These are phyloP conservation scores for Myrmophylax atrothorax DNA, from an alignment of 2,113 vertebrate species.

Conservation along the genomic window DNA sequence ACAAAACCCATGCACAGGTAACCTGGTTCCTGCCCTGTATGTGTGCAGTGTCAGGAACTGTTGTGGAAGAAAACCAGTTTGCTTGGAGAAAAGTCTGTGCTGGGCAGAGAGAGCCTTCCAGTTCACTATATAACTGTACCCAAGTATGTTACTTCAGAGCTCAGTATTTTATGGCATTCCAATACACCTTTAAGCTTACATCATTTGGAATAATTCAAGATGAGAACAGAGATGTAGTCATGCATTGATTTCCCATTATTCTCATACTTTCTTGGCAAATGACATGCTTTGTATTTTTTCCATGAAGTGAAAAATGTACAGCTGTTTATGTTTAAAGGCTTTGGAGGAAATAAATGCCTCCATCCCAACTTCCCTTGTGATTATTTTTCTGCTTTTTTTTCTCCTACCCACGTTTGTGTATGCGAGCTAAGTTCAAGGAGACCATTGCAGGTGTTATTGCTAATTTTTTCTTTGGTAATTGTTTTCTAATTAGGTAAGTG, in stretches of 20 bases:
- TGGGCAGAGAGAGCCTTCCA: not conserved
- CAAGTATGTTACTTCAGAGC: not conserved
- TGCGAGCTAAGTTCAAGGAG: not conserved
- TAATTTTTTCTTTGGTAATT: not conserved
- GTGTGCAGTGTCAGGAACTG: fast-evolving
- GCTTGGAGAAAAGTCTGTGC: not conserved
- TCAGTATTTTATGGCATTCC: not conserved
- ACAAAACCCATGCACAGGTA: fast-evolving
- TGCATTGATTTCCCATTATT: slow-evolving; percentile 48
- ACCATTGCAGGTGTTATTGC: not conserved
- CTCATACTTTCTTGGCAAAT: slow-evolving; percentile 6
- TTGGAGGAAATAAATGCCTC: not conserved
- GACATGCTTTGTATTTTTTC: not conserved
- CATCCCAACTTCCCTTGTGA: not conserved
- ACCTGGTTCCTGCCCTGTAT: not conserved
- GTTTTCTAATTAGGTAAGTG: not conserved
- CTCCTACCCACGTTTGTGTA: not conserved
- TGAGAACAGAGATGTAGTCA: slow-evolving; percentile 35
- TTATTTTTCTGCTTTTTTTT: not conserved
- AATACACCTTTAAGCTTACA: not conserved
- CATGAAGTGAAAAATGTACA: slow-evolving; percentile 6
- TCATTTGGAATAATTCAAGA: slow-evolving; percentile 19
- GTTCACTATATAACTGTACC: not conserved
- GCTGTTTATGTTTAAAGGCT: slow-evolving; percentile 15
- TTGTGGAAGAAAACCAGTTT: not conserved